Base-by-base conservation (phyloP, 2,113 vertebrate species). In the Dolichallabes microphthalmus region DNA sequence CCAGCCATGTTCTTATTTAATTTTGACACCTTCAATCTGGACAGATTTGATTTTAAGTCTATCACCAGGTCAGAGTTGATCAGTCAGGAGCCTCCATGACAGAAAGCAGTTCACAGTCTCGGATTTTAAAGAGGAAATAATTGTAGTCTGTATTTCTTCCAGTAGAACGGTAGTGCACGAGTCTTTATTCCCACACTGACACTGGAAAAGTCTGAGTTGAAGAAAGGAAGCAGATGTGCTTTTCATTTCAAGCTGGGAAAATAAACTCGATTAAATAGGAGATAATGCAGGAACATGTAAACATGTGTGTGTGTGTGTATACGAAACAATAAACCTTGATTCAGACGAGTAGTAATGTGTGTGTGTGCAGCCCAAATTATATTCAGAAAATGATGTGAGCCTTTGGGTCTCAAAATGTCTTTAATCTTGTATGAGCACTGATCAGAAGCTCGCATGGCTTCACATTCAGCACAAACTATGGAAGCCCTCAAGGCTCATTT, bases 151-250 rank as follows among this genome's bases (percentile, higher is more conserved):
- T 55, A 84, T 87, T 85, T 85, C 7, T 78, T 63, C 71, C 83
- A 77, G 22, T 20, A 80, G 80, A 78, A 88, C n/a, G 25, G 55
- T 35, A 35, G 32, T 17, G n/a, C 50, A 57, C 20, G 58, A 71
- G 79, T 19, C 60, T 45, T 57, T 71, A 64, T 63, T 86, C 60
- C 61, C 35, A 11, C 45, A 60, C 32, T 60, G 73, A 80, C 50
- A 14, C 15, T 66, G 52, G 27, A 64, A 80, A 71, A 39, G 66
- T 74, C 25, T 52, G 79, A 71, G 50, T 66, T 82, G 63, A 75
- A 45, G 32, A 85, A 45, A 80, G 73, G 74, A 82, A 74, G 64
- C 87, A 86, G 74, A 86, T 82, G 77, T 86, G 86, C 39, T 83
- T 88, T 83, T 71, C 82, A 85, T 71, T 88, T 74, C 39, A 63